Base-by-base conservation (phyloP, 2,113 vertebrate species). In the Trogon melanurus region DNA sequence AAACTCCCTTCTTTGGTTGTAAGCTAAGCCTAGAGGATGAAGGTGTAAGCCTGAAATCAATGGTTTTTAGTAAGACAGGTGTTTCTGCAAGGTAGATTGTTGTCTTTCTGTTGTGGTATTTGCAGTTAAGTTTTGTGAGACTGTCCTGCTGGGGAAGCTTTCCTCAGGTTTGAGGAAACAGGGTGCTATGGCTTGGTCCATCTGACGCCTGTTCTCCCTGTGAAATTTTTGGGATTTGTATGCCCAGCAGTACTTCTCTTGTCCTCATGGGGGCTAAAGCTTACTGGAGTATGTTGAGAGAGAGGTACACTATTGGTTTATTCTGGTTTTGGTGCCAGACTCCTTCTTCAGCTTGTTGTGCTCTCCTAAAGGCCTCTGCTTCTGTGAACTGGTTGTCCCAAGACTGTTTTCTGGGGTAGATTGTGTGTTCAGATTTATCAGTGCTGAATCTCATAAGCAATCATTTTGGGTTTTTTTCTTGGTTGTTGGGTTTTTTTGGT, bases 161-260 rank as follows among this genome's bases (percentile, higher is more conserved):
- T 29, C 9, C 9, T 13, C 6, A 8, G 36, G 30, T 27, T 45
- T 57, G 56, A 3, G 20, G 41, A 10, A 41, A 41, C 41, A 41
- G 30, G 18, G 5, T 56, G 20, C 21, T 48, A 13, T 14, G 2
- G 5, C 11, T 60, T 4, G 3, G 8, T 58, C 22, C 2, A 3
- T 13, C 18, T 64, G 25, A 5, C 60, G 50, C 10, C 19, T n/a
- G 2, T n/a, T 72, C 26, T 12, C 82, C 53, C 32, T 65, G 21
- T 57, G 27, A 16, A 34, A 3, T 29, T 34, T 60, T 53, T 3
- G 36, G 78, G 36, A 9, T 29, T 58, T 54, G 13, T 38, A 23
- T 36, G 21, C 1, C 2, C 3, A 10, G 0, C 6, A 76, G 11
- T 13, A 19, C 14, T 70, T 23, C 6, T 48, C 9, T 13, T 2